Evolutionary conservation across 2,797 vertebrate species (phyloP).

Genomic region (Anguilla pacifica): DNA sequence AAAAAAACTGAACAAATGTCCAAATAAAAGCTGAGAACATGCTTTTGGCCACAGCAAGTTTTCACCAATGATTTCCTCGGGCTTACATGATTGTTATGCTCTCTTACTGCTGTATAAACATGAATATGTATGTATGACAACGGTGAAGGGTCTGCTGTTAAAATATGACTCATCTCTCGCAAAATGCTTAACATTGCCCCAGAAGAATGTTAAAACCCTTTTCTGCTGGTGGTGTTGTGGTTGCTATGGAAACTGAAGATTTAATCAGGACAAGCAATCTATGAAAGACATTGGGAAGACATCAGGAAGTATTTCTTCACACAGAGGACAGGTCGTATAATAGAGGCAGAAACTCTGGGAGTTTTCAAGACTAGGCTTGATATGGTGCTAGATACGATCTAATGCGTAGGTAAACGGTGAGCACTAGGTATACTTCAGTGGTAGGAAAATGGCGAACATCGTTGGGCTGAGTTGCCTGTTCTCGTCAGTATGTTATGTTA

Average conservation of each 20-base stretch:
- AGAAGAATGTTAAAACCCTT: not conserved
- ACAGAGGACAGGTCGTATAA: too few relatives aligned
- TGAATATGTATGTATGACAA: not conserved
- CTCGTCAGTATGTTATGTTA: too few relatives aligned
- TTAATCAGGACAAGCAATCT: constrained; percentile 8
- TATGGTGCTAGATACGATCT: too few relatives aligned
- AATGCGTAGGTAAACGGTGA: too few relatives aligned
- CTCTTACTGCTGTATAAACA: not conserved
- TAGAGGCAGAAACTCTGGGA: too few relatives aligned
- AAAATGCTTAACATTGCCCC: not conserved
- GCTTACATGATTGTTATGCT: not conserved
- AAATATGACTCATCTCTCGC: not conserved
- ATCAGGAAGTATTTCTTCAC: too few relatives aligned
- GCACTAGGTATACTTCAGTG: too few relatives aligned
- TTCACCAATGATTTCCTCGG: not conserved
- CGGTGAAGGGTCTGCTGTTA: not conserved
- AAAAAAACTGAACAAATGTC: not conserved
- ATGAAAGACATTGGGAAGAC: not conserved
- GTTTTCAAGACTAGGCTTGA: too few relatives aligned
- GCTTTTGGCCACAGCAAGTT: too few relatives aligned
- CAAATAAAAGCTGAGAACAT: not conserved
- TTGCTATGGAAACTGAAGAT: constrained; percentile 34
- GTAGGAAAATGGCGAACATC: too few relatives aligned
- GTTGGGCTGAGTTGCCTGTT: too few relatives aligned
- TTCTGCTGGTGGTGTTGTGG: not conserved